Base-by-base conservation (phyloP, 1,140 invertebrate genomes). In the Drosophila yakuba region DNA sequence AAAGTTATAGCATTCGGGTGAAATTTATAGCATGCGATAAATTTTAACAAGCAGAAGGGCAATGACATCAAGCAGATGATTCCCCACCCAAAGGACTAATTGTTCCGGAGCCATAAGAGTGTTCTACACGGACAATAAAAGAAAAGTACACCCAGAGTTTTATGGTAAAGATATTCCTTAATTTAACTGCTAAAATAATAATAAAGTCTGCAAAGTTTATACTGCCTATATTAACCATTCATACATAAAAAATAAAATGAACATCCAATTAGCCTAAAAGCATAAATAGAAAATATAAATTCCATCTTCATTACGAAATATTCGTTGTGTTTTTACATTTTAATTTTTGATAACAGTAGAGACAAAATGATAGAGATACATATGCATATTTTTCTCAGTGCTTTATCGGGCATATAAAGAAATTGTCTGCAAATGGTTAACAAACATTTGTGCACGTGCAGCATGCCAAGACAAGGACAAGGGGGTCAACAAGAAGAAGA, bases 11-110 rank as follows among this genome's bases (percentile, higher is more conserved):
- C 79, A 72, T 73, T 86, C 75, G 80, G 48, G 36, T 0, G 32
- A 36, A 82, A 69, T 86, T 88, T 88, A 86, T 86, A 58, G 80
- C 80, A 88, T 88, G 83, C 83, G 59, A 86, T 88, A 88, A 86
- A 88, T 83, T 81, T 76, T 56, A 83, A 89, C 79, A 83, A 83
- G 79, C 66, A 62, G 38, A 38, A 38, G 43, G 61, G 51, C 25
- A 59, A 51, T 15, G 39, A 20, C 69, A 62, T 23, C 17, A 20
- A 8, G 45, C 28, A 20, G 17, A 23, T 12, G 45, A 35, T 25
- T 39, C 12, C 15, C 43, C 28, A 35, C 51, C 63, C 55, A 50
- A 35, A 56, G 28, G 45, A 72, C 75, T 79, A 79, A 79, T 79
- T 79, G 76, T 43, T 44, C 39, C 15, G 36, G 32, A 23, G 36